phyloP scores from a whole-genome alignment of 1,140 invertebrate species.

The Drosophila lacertosa region DNA sequence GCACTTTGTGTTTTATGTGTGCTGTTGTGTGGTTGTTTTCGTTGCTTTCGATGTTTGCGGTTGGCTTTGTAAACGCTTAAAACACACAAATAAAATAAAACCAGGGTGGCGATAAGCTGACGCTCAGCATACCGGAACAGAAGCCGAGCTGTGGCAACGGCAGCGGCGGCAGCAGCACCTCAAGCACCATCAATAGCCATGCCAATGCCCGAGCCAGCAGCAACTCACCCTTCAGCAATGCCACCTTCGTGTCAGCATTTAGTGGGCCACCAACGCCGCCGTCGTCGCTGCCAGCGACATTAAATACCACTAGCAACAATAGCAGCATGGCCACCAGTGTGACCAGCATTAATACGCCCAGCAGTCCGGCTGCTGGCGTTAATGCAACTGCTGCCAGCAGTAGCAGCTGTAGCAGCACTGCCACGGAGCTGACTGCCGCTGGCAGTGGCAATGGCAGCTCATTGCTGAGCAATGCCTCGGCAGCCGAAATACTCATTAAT shows the following conservation, averaged over 20 bases:
- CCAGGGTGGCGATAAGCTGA: conserved; percentile 90
- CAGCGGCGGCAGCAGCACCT: conserved; percentile 49
- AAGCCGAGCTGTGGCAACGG: conserved; percentile 60
- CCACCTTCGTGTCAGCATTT: conserved; percentile 70
- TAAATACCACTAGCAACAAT: conserved; percentile 50
- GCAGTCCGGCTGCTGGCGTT: conserved; percentile 46
- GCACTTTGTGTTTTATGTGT: conserved; percentile 64
- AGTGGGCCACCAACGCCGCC: conserved; percentile 63
- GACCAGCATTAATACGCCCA: conserved; percentile 62
- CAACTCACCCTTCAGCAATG: conserved; percentile 64
- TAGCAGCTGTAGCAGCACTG: conserved; percentile 22
- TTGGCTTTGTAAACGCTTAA: conserved; percentile 50
- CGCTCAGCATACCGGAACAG: conserved; percentile 86
- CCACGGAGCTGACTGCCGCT: conserved; percentile 12
- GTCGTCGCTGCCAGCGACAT: conserved; percentile 57
- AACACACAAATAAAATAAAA: conserved; percentile 30
- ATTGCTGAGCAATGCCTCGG: conserved; percentile 70
- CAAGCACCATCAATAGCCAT: conserved; percentile 41
- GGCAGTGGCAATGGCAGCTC: conserved; percentile 18
- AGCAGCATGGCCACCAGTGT: conserved; percentile 56
- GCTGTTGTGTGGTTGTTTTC: conserved; percentile 16
- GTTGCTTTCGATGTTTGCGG: conserved; percentile 54
- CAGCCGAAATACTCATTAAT: conserved; percentile 83
- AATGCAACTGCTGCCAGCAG: conserved; percentile 32
- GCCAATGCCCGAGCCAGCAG: conserved; percentile 33